Conservation (phyloP, 2,888 invertebrate genomes). For the Therioaphis trifolii region DNA sequence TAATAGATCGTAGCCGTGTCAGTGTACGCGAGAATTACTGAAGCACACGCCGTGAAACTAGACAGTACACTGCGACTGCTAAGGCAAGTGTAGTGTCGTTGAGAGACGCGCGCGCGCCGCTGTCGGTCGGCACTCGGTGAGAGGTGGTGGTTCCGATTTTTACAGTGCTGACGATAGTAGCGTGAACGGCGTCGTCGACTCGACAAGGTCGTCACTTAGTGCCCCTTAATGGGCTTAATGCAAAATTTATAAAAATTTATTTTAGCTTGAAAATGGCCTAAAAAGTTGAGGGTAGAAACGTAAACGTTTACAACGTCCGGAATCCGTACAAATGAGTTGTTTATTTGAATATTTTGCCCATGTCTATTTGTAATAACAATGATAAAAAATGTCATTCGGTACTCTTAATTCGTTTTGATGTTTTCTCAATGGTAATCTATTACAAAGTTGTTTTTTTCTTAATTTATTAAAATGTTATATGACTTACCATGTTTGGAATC, state of each 20-base stretch:
- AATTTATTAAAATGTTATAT: too few relatives aligned
- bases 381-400: too few relatives aligned
- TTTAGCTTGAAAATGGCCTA: too few relatives aligned
- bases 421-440: too few relatives aligned
- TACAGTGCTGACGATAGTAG: constrained; percentile 17
- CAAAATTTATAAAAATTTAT: background rate
- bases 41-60: background rate
- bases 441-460: too few relatives aligned
- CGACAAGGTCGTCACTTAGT: background rate
- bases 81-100: background rate
- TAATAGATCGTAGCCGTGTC: background rate
- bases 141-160: background rate
- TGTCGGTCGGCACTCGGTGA: background rate
- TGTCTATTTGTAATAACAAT: too few relatives aligned
- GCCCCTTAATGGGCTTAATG: background rate
- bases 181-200: background rate
- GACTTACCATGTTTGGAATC: too few relatives aligned
- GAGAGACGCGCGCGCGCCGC: constrained; percentile 25
- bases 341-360: too few relatives aligned
- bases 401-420: too few relatives aligned
- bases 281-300: too few relatives aligned
- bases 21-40: background rate
- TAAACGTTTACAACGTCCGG: too few relatives aligned
- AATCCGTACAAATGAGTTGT: too few relatives aligned
- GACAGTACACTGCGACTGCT: background rate